phyloP scores from a whole-genome alignment of 2,113 vertebrate species.

The Nycticebus coucang region DNA sequence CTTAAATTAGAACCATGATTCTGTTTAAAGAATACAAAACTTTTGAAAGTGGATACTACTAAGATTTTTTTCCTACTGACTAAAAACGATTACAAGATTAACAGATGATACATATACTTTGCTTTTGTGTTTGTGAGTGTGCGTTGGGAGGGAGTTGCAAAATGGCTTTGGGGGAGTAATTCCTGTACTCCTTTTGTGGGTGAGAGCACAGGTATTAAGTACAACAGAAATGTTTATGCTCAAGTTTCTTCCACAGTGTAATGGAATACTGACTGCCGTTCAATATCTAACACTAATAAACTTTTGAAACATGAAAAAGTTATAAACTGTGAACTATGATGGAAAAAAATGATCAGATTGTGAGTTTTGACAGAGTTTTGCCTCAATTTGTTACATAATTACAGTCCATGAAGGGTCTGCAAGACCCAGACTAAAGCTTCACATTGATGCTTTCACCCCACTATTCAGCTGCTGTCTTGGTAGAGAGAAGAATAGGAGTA shows the following conservation, averaged over 20 bases:
- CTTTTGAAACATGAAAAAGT: constrained; percentile 69
- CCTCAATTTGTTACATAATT: constrained; percentile 38
- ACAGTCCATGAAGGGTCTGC: constrained; percentile 61
- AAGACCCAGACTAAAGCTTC: constrained; percentile 49
- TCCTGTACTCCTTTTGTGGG: constrained; percentile 49
- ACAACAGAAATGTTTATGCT: constrained; percentile 63
- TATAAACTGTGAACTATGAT: constrained; percentile 66
- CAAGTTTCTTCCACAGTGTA: constrained; percentile 50
- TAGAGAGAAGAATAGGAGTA: background rate
- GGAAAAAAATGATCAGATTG: constrained; percentile 64
- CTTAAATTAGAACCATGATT: background rate
- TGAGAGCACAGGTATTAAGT: constrained; percentile 55
- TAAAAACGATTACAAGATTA: constrained; percentile 56
- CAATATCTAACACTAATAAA: constrained; percentile 35
- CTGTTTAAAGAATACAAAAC: background rate
- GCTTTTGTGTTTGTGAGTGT: background rate
- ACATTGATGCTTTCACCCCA: background rate
- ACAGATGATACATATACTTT: constrained; percentile 1
- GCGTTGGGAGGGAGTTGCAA: background rate
- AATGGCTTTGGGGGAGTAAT: constrained; percentile 71
- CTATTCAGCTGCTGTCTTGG: background rate
- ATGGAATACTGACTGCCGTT: constrained; percentile 44
- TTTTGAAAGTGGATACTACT: background rate
- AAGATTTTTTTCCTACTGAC: background rate
- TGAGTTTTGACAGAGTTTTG: constrained; percentile 55